Base-by-base conservation (phyloP, 2,888 invertebrate genomes). In the Tenthredo livida region DNA sequence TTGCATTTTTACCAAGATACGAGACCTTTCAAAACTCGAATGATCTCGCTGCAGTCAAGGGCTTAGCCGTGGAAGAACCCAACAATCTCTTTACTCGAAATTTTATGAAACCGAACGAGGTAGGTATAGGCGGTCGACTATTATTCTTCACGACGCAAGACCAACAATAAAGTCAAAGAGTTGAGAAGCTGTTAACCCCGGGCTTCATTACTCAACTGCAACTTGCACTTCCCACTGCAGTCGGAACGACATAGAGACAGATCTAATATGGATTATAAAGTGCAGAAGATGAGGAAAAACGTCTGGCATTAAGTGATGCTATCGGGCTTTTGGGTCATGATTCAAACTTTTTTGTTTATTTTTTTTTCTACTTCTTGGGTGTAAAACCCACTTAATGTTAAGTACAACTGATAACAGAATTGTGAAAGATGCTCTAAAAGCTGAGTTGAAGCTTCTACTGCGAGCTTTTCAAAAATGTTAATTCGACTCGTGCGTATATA, bases 1-100 rank as follows among this genome's bases (percentile, higher is more conserved):
- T 83, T 83, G 83, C 83, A 83, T 83, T 67, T 83, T 83, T 83
- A 83, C 83, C 67, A 50, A 83, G 83, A 65, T 83, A 67, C 67
- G 61, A 80, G 25, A 29, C 80, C 61, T 17, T 40, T 61, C 58
- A 61, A 37, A 73, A 40, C 43, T 25, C n/a, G n/a, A 40, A 43
- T 73, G 40, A 73, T 43, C 72, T 43, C 72, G 43, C n/a, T n/a
- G n/a, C 9, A 43, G 25, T 37, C 12, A 47, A 47, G 72, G 43
- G 40, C 40, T 43, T 25, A 77, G 33, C 75, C 75, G 75, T 50
- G 2, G 17, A 50, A 50, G 12, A 50, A 77, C 2, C 50, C n/a
- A 54, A 17, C n/a, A 29, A 2, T 73, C 43, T 50, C 29, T 77
- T 77, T 10, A n/a, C 40, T 77, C 54, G 3, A 33, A 77, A 77